A percentile compares a stretch with the other conserved stretches of the same genome.
These are phyloP conservation scores for Thymallus thymallus DNA, from an alignment of 2,113 vertebrate species.

Conservation along the genomic window DNA sequence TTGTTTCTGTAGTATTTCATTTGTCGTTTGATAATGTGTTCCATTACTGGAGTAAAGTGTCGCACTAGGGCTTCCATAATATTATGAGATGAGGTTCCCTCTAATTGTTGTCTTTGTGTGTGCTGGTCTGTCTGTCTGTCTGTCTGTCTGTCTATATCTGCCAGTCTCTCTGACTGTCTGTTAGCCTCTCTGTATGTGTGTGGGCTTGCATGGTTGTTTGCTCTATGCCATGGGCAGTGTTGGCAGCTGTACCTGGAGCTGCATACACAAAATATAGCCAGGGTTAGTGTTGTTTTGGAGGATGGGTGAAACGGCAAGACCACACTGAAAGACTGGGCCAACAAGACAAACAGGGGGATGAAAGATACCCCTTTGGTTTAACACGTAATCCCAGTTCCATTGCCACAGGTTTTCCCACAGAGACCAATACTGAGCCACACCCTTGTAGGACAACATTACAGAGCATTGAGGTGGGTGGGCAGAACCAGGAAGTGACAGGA, in stretches of 20 bases:
- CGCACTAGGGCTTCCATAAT: no score
- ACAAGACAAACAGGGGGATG: conserved; percentile 23
- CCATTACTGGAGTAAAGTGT: no score
- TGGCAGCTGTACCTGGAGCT: conserved; percentile 35
- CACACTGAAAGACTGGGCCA: conserved; percentile 27
- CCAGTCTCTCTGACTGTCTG: neutral
- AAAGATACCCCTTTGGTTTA: conserved; percentile 14
- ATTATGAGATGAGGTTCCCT: no score
- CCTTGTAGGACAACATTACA: conserved; percentile 50
- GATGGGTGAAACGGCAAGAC: conserved; percentile 17
- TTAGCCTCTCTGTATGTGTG: conserved; percentile 6
- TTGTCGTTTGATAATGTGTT: no score
- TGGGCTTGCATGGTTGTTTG: conserved; percentile 10
- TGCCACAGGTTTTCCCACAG: conserved; percentile 19
- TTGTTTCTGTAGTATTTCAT: no score
- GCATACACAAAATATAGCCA: neutral
- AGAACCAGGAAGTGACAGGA: conserved; percentile 36
- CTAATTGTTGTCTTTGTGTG: neutral
- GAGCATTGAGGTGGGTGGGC: conserved; percentile 35
- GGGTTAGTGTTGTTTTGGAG: conserved; percentile 21
- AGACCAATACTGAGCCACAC: conserved; percentile 43
- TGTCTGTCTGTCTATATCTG: conserved; percentile 27
- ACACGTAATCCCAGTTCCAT: conserved; percentile 38
- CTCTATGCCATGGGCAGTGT: conserved; percentile 16
- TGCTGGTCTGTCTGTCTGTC: conserved; percentile 11